phyloP scores from a whole-genome alignment of 2,113 vertebrate species.

The Pygathrix nemaeus region DNA sequence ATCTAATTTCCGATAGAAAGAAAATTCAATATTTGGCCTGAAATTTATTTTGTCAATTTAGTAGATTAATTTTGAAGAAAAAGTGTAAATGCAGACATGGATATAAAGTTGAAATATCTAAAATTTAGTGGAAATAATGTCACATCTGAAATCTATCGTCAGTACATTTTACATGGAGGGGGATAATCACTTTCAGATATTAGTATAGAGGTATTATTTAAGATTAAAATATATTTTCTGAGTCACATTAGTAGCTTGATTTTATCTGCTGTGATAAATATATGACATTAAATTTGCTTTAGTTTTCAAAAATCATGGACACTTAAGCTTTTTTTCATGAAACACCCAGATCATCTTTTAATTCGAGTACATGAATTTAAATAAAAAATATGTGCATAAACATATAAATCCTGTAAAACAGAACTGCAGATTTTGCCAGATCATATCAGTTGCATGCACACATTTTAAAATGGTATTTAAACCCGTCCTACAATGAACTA shows the following conservation, averaged over 20 bases:
- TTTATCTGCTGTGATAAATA: conserved; percentile 1
- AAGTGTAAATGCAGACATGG: not conserved
- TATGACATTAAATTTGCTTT: not conserved
- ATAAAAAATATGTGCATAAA: not conserved
- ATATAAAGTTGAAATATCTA: not conserved
- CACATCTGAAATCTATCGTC: not conserved
- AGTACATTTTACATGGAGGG: not conserved
- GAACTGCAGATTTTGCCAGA: not conserved
- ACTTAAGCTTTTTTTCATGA: not conserved
- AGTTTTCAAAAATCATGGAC: not conserved
- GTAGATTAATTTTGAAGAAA: not conserved
- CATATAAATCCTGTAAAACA: not conserved
- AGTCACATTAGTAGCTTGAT: not conserved
- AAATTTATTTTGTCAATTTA: not conserved
- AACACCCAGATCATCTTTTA: not conserved
- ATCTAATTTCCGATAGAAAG: conserved; percentile 40
- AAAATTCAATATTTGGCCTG: not conserved
- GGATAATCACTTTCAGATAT: not conserved
- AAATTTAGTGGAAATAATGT: not conserved
- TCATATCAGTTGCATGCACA: not conserved
- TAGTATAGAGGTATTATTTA: conserved; percentile 3
- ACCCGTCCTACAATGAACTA: not conserved
- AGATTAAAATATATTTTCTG: not conserved
- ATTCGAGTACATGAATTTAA: not conserved
- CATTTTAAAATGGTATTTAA: conserved; percentile 36